A percentile compares a stretch with the other conserved stretches of the same genome.
Evolutionary conservation across 2,888 invertebrate genomes (phyloP).

Genomic region (Ganaspis brasiliensis): DNA sequence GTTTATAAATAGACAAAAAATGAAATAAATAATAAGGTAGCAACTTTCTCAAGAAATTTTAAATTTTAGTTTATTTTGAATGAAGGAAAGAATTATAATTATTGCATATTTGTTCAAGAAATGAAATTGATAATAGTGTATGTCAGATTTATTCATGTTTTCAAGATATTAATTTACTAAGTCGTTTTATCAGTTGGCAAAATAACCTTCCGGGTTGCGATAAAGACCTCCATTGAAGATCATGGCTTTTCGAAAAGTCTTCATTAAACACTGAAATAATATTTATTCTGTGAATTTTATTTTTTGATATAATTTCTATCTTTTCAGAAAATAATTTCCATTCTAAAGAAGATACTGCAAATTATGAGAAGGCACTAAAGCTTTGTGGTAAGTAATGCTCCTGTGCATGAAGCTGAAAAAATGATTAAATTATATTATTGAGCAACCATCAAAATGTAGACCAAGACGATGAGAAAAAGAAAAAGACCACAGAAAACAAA

Average conservation of each 20-base stretch:
- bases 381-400: slow-evolving; percentile 71
- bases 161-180: not conserved
- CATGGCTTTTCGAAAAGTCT: not conserved
- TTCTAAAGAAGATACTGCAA: slow-evolving; percentile 64
- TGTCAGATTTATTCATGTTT: not conserved
- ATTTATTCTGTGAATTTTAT: not conserved
- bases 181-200: not conserved
- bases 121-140: not conserved
- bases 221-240: slow-evolving; percentile 1
- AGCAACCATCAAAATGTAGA: not conserved
- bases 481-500: too few relatives aligned
- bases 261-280: not conserved
- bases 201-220: slow-evolving; percentile 18
- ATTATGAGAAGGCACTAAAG: slow-evolving; percentile 72
- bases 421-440: not conserved
- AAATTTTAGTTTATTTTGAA: too few relatives aligned
- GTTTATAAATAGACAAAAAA: too few relatives aligned
- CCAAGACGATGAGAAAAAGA: too few relatives aligned
- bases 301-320: slow-evolving; percentile 5
- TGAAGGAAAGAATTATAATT: too few relatives aligned
- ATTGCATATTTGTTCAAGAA: not conserved
- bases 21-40: too few relatives aligned
- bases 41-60: too few relatives aligned
- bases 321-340: slow-evolving; percentile 65
- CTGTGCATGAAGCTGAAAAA: too few relatives aligned